These are phyloP conservation scores for Calliphora vomitoria DNA, from an alignment of 2,888 invertebrate species.

Conservation along the genomic window DNA sequence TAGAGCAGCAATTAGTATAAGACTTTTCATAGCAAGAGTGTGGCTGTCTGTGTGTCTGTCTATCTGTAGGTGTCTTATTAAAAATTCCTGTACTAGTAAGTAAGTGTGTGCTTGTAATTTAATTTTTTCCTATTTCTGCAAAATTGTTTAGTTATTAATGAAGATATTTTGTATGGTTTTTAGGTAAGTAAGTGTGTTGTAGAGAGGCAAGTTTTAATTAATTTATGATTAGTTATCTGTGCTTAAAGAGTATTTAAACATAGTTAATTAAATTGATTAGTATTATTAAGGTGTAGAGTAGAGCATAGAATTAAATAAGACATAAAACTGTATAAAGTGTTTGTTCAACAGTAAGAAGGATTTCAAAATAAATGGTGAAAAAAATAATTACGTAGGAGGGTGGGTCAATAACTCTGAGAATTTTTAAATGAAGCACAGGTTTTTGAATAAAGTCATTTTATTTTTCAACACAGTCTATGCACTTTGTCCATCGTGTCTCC, in stretches of 20 bases:
- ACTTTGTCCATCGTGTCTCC: no score
- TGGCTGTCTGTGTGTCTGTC: not conserved
- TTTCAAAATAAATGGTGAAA: no score
- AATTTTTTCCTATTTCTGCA: not conserved
- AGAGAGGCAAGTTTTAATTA: not conserved
- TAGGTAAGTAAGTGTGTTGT: not conserved
- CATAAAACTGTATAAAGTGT: not conserved
- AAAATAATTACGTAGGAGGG: no score
- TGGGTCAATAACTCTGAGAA: no score
- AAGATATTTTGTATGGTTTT: not conserved
- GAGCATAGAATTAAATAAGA: not conserved
- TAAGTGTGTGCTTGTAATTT: not conserved
- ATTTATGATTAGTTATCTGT: conserved; percentile 1
- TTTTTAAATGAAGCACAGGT: no score
- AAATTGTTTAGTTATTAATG: conserved; percentile 3
- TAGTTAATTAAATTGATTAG: conserved; percentile 14
- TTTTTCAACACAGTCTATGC: no score
- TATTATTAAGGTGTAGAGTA: not conserved
- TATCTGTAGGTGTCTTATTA: conserved; percentile 3
- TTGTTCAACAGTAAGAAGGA: no score
- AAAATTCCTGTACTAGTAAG: not conserved
- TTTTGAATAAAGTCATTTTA: no score
- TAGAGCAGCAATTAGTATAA: not conserved
- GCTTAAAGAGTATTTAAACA: not conserved
- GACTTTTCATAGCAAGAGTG: not conserved